These are phyloP conservation scores for Charadrius vociferus DNA, from an alignment of 2,113 vertebrate genomes.

Conservation along the genomic window DNA sequence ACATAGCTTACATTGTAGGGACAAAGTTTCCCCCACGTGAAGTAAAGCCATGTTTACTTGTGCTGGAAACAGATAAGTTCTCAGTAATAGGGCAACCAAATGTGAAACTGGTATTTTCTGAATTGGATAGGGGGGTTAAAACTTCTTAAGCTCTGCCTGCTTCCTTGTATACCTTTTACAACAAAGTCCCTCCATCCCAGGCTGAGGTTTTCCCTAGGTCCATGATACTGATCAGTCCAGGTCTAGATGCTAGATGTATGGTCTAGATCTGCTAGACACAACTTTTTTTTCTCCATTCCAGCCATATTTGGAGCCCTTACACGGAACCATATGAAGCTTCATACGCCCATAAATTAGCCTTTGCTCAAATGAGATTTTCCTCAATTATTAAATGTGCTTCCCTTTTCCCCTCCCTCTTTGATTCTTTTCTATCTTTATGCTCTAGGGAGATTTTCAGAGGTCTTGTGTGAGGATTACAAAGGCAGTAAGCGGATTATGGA, in stretches of 20 bases:
- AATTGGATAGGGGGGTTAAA: neutral
- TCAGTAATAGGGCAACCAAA: neutral
- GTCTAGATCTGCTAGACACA: neutral
- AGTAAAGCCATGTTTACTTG: neutral
- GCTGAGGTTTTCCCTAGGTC: neutral
- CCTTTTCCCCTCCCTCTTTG: neutral
- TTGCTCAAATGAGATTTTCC: conserved; percentile 27
- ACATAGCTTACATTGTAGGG: neutral
- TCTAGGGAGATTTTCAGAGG: conserved; percentile 27
- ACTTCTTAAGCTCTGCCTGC: neutral
- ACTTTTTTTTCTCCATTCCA: neutral
- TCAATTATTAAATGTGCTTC: conserved; percentile 1
- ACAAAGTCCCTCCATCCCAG: neutral
- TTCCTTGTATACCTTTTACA: neutral
- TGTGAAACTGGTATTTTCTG: neutral
- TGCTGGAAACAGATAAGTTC: neutral
- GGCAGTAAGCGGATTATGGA: conserved; percentile 31
- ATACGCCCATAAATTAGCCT: neutral
- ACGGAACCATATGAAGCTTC: neutral
- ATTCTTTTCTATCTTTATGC: neutral
- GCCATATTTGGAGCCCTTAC: neutral
- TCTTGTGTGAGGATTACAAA: conserved; percentile 42
- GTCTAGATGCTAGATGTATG: neutral
- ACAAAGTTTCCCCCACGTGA: neutral
- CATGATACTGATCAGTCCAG: neutral